These are phyloP conservation scores for Campaea margaritaria DNA, from an alignment of 2,888 invertebrate species.

Conservation along the genomic window DNA sequence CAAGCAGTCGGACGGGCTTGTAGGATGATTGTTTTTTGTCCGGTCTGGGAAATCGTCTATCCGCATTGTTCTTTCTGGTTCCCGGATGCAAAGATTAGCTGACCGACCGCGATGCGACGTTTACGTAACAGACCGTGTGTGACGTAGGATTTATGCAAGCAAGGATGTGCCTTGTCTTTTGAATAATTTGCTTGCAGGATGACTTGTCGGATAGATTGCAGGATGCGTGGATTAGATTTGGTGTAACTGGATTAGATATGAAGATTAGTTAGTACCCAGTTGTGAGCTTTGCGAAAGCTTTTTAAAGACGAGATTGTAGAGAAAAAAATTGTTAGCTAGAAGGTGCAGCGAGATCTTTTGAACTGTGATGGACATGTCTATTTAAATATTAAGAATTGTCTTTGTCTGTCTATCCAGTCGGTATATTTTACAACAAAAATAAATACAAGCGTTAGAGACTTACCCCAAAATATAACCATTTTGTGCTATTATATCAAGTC, in stretches of 20 bases:
- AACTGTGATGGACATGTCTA: too few relatives aligned
- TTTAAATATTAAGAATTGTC: too few relatives aligned
- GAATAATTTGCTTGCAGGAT: neutral
- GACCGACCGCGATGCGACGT: neutral
- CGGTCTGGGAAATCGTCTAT: constrained; percentile 4
- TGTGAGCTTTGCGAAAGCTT: too few relatives aligned
- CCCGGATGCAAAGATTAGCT: constrained; percentile 19
- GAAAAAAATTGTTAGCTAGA: too few relatives aligned
- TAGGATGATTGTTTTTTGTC: constrained; percentile 8
- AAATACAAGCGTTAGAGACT: too few relatives aligned
- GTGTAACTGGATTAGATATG: too few relatives aligned
- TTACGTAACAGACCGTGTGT: neutral
- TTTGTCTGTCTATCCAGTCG: too few relatives aligned
- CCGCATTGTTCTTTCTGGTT: constrained; percentile 2
- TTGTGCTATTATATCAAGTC: too few relatives aligned
- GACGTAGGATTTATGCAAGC: neutral
- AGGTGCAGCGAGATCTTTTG: too few relatives aligned
- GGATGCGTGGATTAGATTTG: neutral
- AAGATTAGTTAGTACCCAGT: neutral
- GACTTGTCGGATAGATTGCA: neutral
- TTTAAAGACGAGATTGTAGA: too few relatives aligned
- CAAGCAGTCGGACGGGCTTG: neutral
- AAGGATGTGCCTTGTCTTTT: constrained; percentile 11
- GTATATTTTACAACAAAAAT: too few relatives aligned
- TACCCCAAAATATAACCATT: too few relatives aligned